Conservation (phyloP, 2,888 invertebrate genomes). For the Acrobasis repandana region DNA sequence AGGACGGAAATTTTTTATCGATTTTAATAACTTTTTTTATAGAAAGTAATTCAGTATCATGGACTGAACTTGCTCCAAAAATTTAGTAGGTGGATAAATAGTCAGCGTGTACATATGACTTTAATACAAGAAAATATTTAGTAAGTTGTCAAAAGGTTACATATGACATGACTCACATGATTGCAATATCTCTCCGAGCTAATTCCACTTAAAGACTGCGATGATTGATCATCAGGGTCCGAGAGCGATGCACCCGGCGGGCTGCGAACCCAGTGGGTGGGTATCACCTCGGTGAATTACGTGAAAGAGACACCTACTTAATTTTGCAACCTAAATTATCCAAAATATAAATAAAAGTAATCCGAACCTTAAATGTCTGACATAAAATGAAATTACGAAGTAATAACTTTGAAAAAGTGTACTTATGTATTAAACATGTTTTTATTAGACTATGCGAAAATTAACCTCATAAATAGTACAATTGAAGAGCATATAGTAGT, state of each 20-base stretch:
- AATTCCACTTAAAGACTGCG: not conserved
- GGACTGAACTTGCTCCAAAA: too few relatives aligned
- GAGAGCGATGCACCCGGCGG: constrained; percentile 12
- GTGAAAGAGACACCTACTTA: not conserved
- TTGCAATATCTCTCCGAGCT: not conserved
- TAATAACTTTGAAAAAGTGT: too few relatives aligned
- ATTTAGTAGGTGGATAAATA: too few relatives aligned
- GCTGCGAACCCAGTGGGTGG: not conserved
- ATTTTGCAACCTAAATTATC: not conserved
- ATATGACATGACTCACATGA: not conserved
- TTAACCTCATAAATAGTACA: too few relatives aligned
- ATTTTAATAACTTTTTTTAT: too few relatives aligned
- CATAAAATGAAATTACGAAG: not conserved
- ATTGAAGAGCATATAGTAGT: too few relatives aligned
- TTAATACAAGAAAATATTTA: too few relatives aligned
- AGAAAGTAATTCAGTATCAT: too few relatives aligned
- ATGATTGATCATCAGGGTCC: constrained; percentile 1
- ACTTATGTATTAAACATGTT: not conserved
- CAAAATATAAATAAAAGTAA: not conserved
- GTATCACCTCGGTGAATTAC: not conserved
- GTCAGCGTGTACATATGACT: too few relatives aligned
- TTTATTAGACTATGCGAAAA: not conserved
- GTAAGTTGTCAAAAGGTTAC: too few relatives aligned
- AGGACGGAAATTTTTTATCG: too few relatives aligned
- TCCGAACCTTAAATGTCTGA: not conserved